Percentiles rank a stretch among this genome's conserved stretches.
Evolutionary conservation across 2,797 vertebrate species (phyloP).

Genomic region (Thunnus albacares): DNA sequence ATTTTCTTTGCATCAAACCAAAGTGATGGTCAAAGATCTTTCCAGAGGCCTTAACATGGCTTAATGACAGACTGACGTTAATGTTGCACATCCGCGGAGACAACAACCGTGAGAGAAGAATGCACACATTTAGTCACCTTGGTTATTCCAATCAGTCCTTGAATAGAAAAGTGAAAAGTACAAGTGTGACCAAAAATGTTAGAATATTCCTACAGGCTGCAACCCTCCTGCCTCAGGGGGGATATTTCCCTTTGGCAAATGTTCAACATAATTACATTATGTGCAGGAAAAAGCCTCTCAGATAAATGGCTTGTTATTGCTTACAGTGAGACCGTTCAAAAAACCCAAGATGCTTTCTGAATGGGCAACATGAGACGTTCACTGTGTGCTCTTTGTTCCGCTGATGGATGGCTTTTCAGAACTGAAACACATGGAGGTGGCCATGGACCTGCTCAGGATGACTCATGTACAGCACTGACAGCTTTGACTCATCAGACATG

Average conservation of each 20-base stretch:
- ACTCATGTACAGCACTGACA: not conserved
- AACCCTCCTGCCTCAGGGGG: conserved; percentile 43
- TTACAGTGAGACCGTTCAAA: conserved; percentile 55
- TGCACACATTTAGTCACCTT: not conserved
- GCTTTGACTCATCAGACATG: conserved; percentile 3
- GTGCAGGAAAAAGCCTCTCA: conserved; percentile 69
- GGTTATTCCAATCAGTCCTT: conserved; percentile 1
- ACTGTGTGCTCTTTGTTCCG: conserved; percentile 2
- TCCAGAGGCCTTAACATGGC: too few relatives aligned
- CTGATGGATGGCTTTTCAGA: conserved; percentile 47
- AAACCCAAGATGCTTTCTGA: conserved; percentile 59
- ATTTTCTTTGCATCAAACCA: not conserved
- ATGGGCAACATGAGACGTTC: conserved; percentile 44
- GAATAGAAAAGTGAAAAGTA: not conserved
- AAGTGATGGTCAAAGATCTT: not conserved
- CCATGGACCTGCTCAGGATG: conserved; percentile 3
- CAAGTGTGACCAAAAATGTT: not conserved
- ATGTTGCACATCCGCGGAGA: not conserved
- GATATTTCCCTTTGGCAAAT: conserved; percentile 70
- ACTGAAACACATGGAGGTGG: conserved; percentile 36
- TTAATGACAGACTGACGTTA: not conserved
- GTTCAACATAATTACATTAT: conserved; percentile 79
- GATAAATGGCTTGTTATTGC: conserved; percentile 70
- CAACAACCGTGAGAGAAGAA: too few relatives aligned
- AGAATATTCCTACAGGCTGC: conserved; percentile 23